These are phyloP conservation scores for Trochalopteron elliotii DNA, from an alignment of 2,113 vertebrate genomes.

Conservation along the genomic window DNA sequence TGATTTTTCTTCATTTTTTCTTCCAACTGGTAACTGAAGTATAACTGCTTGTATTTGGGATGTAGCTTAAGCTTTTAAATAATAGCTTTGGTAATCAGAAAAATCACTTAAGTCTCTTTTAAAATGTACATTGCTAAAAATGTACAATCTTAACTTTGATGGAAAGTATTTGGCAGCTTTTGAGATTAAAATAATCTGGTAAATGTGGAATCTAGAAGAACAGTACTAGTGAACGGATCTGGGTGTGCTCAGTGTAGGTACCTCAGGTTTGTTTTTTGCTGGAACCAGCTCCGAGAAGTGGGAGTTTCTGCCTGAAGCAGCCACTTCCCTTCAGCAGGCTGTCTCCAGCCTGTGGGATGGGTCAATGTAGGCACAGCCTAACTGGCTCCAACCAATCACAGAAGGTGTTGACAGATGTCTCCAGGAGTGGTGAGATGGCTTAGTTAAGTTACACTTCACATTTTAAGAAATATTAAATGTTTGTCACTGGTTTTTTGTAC, in stretches of 20 bases:
- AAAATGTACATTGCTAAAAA: not conserved
- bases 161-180: not conserved
- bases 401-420: not conserved
- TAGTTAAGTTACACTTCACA: not conserved
- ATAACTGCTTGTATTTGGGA: not conserved
- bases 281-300: not conserved
- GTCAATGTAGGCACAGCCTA: not conserved
- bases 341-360: not conserved
- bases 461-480: not conserved
- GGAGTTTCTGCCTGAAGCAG: not conserved
- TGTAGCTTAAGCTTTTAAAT: not conserved
- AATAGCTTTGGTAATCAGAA: not conserved
- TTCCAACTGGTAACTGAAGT: not conserved
- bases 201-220: not conserved
- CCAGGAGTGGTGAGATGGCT: not conserved
- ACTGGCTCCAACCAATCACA: not conserved
- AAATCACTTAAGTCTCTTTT: not conserved
- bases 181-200: not conserved
- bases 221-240: not conserved
- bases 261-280: not conserved
- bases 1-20: not conserved
- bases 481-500: rapidly evolving
- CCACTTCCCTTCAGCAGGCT: not conserved
- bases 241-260: not conserved
- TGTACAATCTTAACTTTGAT: not conserved